A percentile compares a stretch with the other conserved stretches of the same genome.
Conservation (phyloP, 2,888 invertebrate genomes). For the Drosophila koepferae region DNA sequence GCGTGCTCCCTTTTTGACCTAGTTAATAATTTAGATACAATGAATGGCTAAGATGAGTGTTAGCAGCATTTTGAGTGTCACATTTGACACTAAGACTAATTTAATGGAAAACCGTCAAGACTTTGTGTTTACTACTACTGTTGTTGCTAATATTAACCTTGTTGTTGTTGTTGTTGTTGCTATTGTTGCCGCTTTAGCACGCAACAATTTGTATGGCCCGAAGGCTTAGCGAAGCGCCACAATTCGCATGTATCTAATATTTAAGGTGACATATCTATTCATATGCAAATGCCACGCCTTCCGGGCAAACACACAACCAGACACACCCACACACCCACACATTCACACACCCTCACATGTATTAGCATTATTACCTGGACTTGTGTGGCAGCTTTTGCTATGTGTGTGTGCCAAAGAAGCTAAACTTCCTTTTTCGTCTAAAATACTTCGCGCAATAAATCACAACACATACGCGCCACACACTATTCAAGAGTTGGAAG, state of each 20-base stretch:
- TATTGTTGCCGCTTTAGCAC: slow-evolving; percentile 33
- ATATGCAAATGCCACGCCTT: slow-evolving; percentile 71
- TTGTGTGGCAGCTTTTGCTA: background rate
- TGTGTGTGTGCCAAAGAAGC: slow-evolving; percentile 45
- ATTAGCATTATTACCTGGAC: slow-evolving; percentile 33
- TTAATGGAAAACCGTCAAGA: slow-evolving; percentile 60
- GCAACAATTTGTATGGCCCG: slow-evolving; percentile 23
- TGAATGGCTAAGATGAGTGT: slow-evolving; percentile 49
- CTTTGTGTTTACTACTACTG: background rate
- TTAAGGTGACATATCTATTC: slow-evolving; percentile 76
- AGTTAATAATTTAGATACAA: slow-evolving; percentile 66
- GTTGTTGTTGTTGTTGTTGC: background rate
- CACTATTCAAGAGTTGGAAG: background rate
- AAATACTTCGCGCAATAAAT: slow-evolving; percentile 67
- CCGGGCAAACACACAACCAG: slow-evolving; percentile 15
- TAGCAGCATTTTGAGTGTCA: slow-evolving; percentile 48
- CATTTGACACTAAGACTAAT: slow-evolving; percentile 65
- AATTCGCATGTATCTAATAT: slow-evolving; percentile 61
- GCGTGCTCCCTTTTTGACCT: slow-evolving; percentile 42
- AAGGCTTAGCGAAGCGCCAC: slow-evolving; percentile 22
- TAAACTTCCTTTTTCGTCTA: slow-evolving; percentile 40
- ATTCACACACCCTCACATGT: too few relatives aligned
- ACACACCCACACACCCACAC: slow-evolving; percentile 13
- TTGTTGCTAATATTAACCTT: background rate
- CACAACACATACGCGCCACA: slow-evolving; percentile 58